phyloP scores from a whole-genome alignment of 2,113 vertebrate species.

The Heterotis niloticus region DNA sequence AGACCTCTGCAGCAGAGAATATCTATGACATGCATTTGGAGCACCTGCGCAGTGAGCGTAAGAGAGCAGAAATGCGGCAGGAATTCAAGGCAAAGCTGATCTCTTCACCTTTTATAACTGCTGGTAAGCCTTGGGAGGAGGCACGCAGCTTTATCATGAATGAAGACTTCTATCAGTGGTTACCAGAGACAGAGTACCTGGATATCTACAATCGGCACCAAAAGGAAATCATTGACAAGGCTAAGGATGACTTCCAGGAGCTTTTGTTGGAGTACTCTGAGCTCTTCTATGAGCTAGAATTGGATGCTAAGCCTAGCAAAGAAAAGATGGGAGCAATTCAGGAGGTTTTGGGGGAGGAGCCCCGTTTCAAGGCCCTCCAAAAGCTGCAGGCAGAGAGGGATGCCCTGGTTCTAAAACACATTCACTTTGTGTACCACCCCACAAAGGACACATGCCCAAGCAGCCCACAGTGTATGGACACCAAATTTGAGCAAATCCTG shows the following conservation, averaged over 20 bases:
- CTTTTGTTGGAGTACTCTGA: slow-evolving; percentile 93
- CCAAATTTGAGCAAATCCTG: slow-evolving; percentile 84
- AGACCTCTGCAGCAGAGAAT: slow-evolving; percentile 71
- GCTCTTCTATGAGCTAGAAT: slow-evolving; percentile 92
- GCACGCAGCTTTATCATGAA: slow-evolving; percentile 95
- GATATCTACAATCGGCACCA: slow-evolving; percentile 93
- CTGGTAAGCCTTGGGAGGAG: slow-evolving; percentile 95
- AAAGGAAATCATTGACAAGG: slow-evolving; percentile 88
- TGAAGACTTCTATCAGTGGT: slow-evolving; percentile 92
- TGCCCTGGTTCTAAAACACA: slow-evolving; percentile 91
- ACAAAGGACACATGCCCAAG: slow-evolving; percentile 93
- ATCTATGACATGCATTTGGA: slow-evolving; percentile 82
- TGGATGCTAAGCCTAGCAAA: slow-evolving; percentile 96
- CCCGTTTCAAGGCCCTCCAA: slow-evolving; percentile 87
- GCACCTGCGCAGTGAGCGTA: slow-evolving; percentile 79
- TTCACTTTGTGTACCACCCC: slow-evolving; percentile 96
- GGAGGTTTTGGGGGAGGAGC: slow-evolving; percentile 88
- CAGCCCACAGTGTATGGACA: slow-evolving; percentile 79
- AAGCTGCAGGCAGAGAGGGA: slow-evolving; percentile 94
- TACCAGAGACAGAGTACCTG: slow-evolving; percentile 83
- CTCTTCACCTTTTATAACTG: slow-evolving; percentile 83
- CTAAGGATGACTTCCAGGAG: slow-evolving; percentile 97
- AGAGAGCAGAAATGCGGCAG: slow-evolving; percentile 77
- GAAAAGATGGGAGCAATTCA: slow-evolving; percentile 98
- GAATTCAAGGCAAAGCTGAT: slow-evolving; percentile 86